These are phyloP conservation scores for Hapalemur alaotrensis DNA, from an alignment of 2,797 vertebrate genomes.

Conservation along the genomic window DNA sequence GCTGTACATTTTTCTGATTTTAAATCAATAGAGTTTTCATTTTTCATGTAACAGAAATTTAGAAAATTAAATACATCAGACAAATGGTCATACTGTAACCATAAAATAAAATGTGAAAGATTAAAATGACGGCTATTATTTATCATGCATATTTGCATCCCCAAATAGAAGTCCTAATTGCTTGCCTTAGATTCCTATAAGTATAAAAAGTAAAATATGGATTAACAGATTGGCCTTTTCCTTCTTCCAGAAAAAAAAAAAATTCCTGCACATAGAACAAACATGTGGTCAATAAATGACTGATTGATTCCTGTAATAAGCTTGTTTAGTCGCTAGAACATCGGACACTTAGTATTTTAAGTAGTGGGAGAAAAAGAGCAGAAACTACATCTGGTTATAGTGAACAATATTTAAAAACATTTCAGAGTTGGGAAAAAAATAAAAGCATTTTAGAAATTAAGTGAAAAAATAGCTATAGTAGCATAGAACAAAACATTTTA, in stretches of 20 bases:
- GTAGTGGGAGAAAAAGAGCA: background rate
- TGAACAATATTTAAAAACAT: slow-evolving; percentile 40
- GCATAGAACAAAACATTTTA: background rate
- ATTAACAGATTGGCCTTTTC: slow-evolving; percentile 41
- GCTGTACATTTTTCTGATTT: slow-evolving; percentile 82
- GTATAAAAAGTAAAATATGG: slow-evolving; percentile 62
- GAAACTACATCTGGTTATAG: background rate
- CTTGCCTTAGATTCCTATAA: slow-evolving; percentile 45
- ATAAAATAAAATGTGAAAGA: slow-evolving; percentile 73
- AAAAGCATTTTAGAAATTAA: slow-evolving; percentile 49
- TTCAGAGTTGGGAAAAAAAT: background rate
- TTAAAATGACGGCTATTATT: slow-evolving; percentile 69
- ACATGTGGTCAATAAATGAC: slow-evolving; percentile 46
- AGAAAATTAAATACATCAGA: slow-evolving; percentile 82
- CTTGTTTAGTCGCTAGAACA: background rate
- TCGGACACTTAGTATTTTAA: background rate
- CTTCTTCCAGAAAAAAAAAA: slow-evolving; percentile 30
- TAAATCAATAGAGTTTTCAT: slow-evolving; percentile 86
- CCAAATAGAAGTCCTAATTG: slow-evolving; percentile 60
- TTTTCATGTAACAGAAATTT: slow-evolving; percentile 83
- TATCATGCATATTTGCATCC: slow-evolving; percentile 61
- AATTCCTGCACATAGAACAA: slow-evolving; percentile 23
- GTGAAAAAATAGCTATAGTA: background rate
- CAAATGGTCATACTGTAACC: slow-evolving; percentile 73
- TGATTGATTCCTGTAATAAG: slow-evolving; percentile 26